Base-by-base conservation (phyloP, 2,113 vertebrate species). In the Prionailurus bengalensis region DNA sequence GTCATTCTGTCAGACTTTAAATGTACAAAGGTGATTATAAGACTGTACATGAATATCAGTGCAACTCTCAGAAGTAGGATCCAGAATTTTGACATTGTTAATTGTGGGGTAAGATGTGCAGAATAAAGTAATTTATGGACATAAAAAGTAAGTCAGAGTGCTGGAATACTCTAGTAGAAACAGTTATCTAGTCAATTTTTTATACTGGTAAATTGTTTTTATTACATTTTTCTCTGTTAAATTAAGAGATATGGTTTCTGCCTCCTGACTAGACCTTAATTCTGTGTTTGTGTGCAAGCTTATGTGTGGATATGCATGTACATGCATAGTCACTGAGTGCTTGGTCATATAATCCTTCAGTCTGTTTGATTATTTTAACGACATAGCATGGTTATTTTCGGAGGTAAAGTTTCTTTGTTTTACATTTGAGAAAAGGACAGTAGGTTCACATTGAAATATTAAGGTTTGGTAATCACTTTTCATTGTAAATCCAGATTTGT, bases 321-420 rank as follows among this genome's bases (percentile, higher is more conserved):
- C 48, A 66, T 4, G 78, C 29, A 65, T 17, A 66, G 25, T 76
- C 16, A 23, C 42, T 17, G 36, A 71, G 6, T 55, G 17, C 12
- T 31, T 91, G 31, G 11, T 36, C 5, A 8, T 31, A 36, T 31
- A 87, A 39, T 27, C 14, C 21, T 53, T 36, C 31, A 25, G 31
- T 70, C 63, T 89, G 7, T 78, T 94, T 84, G 58, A 23, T 92
- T 80, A 33, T 25, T 73, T 93, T 65, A 27, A 84, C 79, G 33
- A 91, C 17, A 92, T 4, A 51, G 13, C 21, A 25, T 84, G 23
- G 19, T n/a, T 88, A 68, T 91, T 92, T 80, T 86, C 70, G 88
- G 76, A 95, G 70, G 42, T 68, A 31, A 84, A 58, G 55, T 63
- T 48, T 89, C n/a, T 86, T 95, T 31, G 39, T 81, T 91, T 97